These are phyloP conservation scores for Macrophya annulata DNA, from an alignment of 2,888 invertebrate genomes.

Conservation along the genomic window DNA sequence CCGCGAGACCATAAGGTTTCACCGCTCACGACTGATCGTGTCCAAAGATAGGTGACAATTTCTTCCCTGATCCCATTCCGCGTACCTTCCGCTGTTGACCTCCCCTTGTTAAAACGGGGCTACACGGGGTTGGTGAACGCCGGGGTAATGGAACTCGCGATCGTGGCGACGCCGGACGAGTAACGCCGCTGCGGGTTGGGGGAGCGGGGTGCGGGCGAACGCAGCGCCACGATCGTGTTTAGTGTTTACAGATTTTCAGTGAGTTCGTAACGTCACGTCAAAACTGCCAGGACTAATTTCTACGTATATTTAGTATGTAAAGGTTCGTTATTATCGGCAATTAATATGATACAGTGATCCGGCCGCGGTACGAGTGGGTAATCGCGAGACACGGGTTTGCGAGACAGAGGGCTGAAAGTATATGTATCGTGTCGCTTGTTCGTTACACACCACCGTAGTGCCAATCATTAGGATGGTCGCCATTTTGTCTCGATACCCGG, in stretches of 20 bases:
- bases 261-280: slow-evolving; percentile 78
- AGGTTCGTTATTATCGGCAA: slow-evolving; percentile 71
- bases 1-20: neutral
- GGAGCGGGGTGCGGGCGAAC: slow-evolving; percentile 45
- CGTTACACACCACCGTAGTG: slow-evolving; percentile 67
- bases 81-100: neutral
- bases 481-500: slow-evolving; percentile 79
- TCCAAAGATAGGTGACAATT: too few relatives aligned
- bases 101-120: neutral
- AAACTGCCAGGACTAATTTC: slow-evolving; percentile 76
- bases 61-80: too few relatives aligned
- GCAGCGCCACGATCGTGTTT: slow-evolving; percentile 71
- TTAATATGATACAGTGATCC: slow-evolving; percentile 32
- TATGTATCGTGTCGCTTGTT: neutral
- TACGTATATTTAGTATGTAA: slow-evolving; percentile 77
- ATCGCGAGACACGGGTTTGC: neutral
- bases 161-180: slow-evolving; percentile 38
- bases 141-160: neutral
- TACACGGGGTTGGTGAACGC: slow-evolving; percentile 16
- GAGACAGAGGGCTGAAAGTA: neutral
- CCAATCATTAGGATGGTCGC: slow-evolving; percentile 77
- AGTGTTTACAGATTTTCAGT: slow-evolving; percentile 78
- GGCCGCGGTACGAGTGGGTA: neutral
- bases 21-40: too few relatives aligned
- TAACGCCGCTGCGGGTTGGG: slow-evolving; percentile 46